These are phyloP conservation scores for Parasteatoda tepidariorum DNA, from an alignment of 1,140 invertebrate genomes.

Conservation along the genomic window DNA sequence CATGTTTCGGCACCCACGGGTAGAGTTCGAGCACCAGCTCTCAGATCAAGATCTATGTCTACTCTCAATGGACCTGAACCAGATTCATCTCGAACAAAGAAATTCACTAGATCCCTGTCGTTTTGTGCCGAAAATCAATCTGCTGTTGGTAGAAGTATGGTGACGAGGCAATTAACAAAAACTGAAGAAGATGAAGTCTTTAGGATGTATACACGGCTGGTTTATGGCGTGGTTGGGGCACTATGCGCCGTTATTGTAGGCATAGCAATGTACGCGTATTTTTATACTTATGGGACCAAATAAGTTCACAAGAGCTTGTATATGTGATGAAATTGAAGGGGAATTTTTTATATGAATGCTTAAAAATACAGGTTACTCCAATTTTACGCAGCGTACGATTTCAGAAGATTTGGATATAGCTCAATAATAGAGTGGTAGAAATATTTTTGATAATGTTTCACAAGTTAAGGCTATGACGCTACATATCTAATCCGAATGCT, in stretches of 20 bases:
- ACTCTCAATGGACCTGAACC: slow-evolving; percentile 13
- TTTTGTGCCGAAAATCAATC: slow-evolving; percentile 18
- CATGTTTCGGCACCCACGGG: neutral
- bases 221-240: slow-evolving; percentile 20
- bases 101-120: slow-evolving; percentile 32
- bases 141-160: neutral
- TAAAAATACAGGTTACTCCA: too few relatives aligned
- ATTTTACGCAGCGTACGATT: too few relatives aligned
- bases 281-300: slow-evolving; percentile 29
- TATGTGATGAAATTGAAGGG: too few relatives aligned
- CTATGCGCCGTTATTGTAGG: slow-evolving; percentile 34
- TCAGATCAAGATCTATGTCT: slow-evolving; percentile 43
- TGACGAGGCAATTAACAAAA: slow-evolving; percentile 14
- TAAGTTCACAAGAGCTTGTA: too few relatives aligned
- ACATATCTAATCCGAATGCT: too few relatives aligned
- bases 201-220: slow-evolving; percentile 5
- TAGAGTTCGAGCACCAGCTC: slow-evolving; percentile 28
- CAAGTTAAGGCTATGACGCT: too few relatives aligned
- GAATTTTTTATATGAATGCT: too few relatives aligned
- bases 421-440: too few relatives aligned
- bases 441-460: too few relatives aligned
- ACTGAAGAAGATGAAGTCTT: slow-evolving; percentile 53
- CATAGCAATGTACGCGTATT: slow-evolving; percentile 34
- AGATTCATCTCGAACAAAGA: neutral
- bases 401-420: too few relatives aligned